These are phyloP conservation scores for Mustela lutreola DNA, from an alignment of 2,113 vertebrate species.

Conservation along the genomic window DNA sequence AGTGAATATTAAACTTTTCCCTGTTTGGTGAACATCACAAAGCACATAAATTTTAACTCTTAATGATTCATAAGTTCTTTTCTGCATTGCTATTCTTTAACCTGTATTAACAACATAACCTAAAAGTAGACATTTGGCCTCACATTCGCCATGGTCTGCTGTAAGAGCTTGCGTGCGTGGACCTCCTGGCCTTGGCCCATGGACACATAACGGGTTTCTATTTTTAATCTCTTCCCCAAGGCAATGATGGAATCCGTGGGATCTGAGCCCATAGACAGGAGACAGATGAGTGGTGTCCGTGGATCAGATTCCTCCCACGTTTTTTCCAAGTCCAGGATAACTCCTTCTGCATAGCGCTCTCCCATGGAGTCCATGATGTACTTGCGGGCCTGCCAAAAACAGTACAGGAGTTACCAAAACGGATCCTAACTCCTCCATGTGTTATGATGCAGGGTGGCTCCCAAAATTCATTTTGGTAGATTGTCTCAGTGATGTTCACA, in stretches of 20 bases:
- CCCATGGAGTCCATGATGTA: constrained; percentile 95
- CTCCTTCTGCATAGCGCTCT: constrained; percentile 93
- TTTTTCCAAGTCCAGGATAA: constrained; percentile 94
- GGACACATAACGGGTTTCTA: constrained; percentile 94
- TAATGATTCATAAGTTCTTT: neutral
- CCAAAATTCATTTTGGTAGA: neutral
- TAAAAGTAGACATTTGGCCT: constrained; percentile 63
- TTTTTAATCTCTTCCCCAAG: constrained; percentile 93
- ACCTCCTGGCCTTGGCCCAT: constrained; percentile 98
- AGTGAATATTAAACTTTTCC: neutral
- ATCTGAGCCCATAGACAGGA: constrained; percentile 98
- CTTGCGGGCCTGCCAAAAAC: constrained; percentile 92
- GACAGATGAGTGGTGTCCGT: constrained; percentile 95
- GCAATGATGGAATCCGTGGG: constrained; percentile 96
- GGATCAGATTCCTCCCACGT: constrained; percentile 96
- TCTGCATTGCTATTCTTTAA: neutral
- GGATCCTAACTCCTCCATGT: neutral
- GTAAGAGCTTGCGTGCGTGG: constrained; percentile 95
- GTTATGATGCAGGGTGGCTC: neutral
- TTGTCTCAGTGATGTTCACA: neutral
- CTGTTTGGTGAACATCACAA: neutral
- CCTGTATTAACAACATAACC: neutral
- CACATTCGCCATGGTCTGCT: constrained; percentile 95
- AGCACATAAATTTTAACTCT: neutral
- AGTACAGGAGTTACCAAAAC: neutral